Conservation (phyloP, 2,888 invertebrate genomes). For the Hemithea aestivaria region DNA sequence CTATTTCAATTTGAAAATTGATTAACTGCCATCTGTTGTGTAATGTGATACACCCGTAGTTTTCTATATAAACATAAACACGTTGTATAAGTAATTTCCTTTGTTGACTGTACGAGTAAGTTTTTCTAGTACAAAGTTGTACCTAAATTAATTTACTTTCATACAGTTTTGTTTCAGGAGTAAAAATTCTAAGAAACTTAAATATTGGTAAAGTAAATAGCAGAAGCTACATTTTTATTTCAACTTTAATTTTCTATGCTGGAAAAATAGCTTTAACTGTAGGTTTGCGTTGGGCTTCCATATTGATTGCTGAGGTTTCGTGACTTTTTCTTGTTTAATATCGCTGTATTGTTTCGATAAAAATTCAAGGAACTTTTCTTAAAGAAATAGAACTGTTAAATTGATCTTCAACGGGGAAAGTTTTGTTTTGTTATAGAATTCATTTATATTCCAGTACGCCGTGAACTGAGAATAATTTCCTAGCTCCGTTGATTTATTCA, state of each 20-base stretch:
- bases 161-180: no score
- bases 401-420: no score
- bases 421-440: no score
- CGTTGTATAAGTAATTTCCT: slow-evolving; percentile 30
- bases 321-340: slow-evolving; percentile 21
- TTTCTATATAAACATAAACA: slow-evolving; percentile 39
- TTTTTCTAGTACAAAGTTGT: slow-evolving; percentile 5
- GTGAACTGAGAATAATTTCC: no score
- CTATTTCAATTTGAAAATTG: no score
- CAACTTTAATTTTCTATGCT: slow-evolving; percentile 12
- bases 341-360: slow-evolving; percentile 3
- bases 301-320: slow-evolving; percentile 27
- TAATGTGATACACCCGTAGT: slow-evolving; percentile 29
- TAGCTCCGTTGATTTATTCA: no score
- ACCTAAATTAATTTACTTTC: not conserved
- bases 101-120: slow-evolving; percentile 25
- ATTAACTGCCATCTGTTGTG: not conserved
- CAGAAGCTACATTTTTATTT: slow-evolving; percentile 10
- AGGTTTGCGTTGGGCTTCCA: slow-evolving; percentile 30
- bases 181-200: no score
- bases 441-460: no score
- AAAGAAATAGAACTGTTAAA: no score
- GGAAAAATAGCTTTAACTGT: slow-evolving; percentile 26
- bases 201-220: no score
- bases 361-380: no score